Evolutionary conservation across 37 sponge, comb jelly and placozoan genomes (phyloP).

Genomic region (Axinella damicornis): DNA sequence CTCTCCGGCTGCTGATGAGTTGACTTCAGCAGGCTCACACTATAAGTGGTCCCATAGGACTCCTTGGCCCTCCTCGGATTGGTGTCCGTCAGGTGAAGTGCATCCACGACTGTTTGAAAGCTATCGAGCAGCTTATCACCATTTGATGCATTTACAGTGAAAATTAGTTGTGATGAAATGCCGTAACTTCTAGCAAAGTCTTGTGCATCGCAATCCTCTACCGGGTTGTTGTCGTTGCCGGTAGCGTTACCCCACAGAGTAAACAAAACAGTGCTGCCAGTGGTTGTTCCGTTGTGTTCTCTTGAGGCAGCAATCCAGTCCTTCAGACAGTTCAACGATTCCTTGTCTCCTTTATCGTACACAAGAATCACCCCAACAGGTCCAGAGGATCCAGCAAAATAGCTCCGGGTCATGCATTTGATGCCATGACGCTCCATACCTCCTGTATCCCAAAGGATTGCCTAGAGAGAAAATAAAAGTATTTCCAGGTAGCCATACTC

Average conservation of each 20-base stretch:
- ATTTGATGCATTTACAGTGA: no score
- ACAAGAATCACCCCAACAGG: constrained; percentile 20
- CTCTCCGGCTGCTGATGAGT: no score
- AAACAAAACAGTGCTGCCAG: not conserved
- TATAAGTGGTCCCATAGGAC: no score
- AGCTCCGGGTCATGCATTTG: constrained; percentile 19
- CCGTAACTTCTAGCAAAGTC: not conserved
- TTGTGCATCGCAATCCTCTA: not conserved
- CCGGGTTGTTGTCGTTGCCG: not conserved
- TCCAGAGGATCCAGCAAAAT: constrained; percentile 1
- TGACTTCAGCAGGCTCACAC: no score
- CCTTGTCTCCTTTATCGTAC: not conserved
- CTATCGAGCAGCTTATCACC: no score
- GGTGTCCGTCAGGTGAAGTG: no score
- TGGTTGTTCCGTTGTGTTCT: not conserved
- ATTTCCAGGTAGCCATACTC: no score
- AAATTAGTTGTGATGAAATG: no score
- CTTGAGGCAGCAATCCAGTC: constrained; percentile 20
- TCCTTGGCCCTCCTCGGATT: no score
- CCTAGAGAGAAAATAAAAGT: no score
- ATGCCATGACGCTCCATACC: constrained; percentile 45
- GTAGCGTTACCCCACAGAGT: constrained; percentile 12
- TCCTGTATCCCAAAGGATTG: constrained; percentile 63
- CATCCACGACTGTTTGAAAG: no score
- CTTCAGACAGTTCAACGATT: not conserved